phyloP scores from a whole-genome alignment of 2,797 vertebrate genomes.

The Aplochiton taeniatus region DNA sequence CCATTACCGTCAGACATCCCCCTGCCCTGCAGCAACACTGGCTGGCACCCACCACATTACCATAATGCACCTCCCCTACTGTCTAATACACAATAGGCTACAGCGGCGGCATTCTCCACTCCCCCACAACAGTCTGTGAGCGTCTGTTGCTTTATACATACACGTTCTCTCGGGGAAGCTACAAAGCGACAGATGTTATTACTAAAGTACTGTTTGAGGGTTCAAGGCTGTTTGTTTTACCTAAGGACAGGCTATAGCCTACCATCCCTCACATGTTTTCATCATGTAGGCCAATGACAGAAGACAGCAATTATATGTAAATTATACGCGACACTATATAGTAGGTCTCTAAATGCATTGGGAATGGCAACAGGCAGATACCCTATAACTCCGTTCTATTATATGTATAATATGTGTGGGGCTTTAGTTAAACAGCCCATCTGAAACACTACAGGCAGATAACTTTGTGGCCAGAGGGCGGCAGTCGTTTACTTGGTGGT shows the following conservation, averaged over 20 bases:
- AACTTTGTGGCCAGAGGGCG: constrained; percentile 54
- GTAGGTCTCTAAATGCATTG: too few relatives aligned
- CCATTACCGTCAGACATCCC: constrained; percentile 53
- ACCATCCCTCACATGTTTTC: too few relatives aligned
- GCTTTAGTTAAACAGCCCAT: too few relatives aligned
- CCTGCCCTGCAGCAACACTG: constrained; percentile 70
- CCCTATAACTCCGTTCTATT: too few relatives aligned
- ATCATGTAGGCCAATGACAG: too few relatives aligned
- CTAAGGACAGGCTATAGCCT: too few relatives aligned
- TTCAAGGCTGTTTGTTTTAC: not conserved
- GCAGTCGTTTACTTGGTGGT: constrained; percentile 36
- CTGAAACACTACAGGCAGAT: not conserved
- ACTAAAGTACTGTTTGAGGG: not conserved
- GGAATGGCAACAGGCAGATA: too few relatives aligned
- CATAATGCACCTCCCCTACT: constrained; percentile 66
- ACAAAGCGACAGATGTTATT: constrained; percentile 44
- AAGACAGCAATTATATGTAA: too few relatives aligned
- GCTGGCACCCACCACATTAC: constrained; percentile 67
- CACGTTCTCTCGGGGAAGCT: not conserved
- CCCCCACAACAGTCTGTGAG: not conserved
- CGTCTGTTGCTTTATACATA: too few relatives aligned
- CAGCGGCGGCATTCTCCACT: constrained; percentile 31
- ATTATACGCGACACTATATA: too few relatives aligned
- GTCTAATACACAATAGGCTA: constrained; percentile 51
- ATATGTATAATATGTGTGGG: too few relatives aligned